Base-by-base conservation (phyloP, 1,140 invertebrate species). In the Pinna nobilis region DNA sequence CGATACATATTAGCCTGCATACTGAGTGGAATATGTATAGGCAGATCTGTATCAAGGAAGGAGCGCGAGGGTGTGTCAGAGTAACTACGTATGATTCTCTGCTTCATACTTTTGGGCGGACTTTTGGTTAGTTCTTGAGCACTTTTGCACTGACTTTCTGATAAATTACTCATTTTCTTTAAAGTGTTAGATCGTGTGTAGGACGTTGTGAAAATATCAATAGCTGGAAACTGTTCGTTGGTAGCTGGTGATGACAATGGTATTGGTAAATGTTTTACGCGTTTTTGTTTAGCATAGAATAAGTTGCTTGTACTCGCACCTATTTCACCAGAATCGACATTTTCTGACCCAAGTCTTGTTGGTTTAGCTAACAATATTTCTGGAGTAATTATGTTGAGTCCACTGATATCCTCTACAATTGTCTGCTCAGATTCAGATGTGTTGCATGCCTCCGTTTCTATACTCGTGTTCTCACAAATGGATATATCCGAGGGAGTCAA, bases 131-230 rank as follows among this genome's bases (percentile, higher is more conserved):
- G 18, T 49, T 60, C 68, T 25, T 63, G 64, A 6, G 50, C 57
- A 60, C 49, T 81, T 64, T 57, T 80, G 68, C 66, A 72, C 41
- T 70, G 50, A n/a, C 59, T 44, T 50, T 59, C 64, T 39, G 61
- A 53, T 60, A 37, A 57, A 25, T 28, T 60, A 44, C n/a, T 60
- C 47, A 32, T 73, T 63, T n/a, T 23, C 20, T 53, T 63, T n/a
- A 23, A 2, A 2, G 44, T 35, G 9, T 37, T 35, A 53, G 79
- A 81, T 66, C 77, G 76, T 20, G 79, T 81, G 44, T 72, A 78
- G 18, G 79, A 81, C 5, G 79, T 81, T n/a, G 76, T 81, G 30
- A 81, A 81, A n/a, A 80, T 63, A 37, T 63, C 59, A 1, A 35
- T 23, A 13, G 37, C 59, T 15, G 35, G 35, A 13, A 13, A 25